These are phyloP conservation scores for Sarcophaga carnaria DNA, from an alignment of 2,888 invertebrate species.

Conservation along the genomic window DNA sequence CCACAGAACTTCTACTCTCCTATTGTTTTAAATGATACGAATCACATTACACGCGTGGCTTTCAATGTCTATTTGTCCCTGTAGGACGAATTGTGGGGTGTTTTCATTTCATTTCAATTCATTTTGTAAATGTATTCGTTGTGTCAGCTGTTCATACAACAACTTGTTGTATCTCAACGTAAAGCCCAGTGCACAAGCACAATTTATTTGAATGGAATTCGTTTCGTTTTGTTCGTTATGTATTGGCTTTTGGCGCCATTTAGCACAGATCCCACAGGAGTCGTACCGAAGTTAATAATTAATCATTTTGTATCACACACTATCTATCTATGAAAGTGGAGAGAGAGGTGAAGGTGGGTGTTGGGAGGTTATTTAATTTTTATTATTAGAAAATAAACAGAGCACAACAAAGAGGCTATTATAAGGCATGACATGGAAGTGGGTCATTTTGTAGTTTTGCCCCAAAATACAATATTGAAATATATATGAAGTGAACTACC, in stretches of 20 bases:
- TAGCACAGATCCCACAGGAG: conserved; percentile 44
- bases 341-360: neutral
- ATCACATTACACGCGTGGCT: conserved; percentile 15
- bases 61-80: neutral
- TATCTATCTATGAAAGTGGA: neutral
- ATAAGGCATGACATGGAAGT: conserved; percentile 10
- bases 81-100: neutral
- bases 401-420: conserved; percentile 24
- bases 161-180: conserved; percentile 40
- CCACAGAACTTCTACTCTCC: too few species aligned
- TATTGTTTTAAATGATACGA: too few species aligned
- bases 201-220: neutral
- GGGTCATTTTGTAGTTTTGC: conserved; percentile 6
- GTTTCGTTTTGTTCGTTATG: neutral
- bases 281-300: conserved; percentile 41
- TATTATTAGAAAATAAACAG: conserved; percentile 19
- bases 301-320: conserved; percentile 8
- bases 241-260: conserved; percentile 59
- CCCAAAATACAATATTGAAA: neutral
- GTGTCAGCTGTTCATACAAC: conserved; percentile 53
- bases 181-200: neutral
- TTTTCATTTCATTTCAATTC: neutral
- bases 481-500: neutral
- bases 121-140: neutral
- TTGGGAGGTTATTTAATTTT: neutral